Base-by-base conservation (phyloP, 2,797 vertebrate species). In the Phalanger gymnotis region DNA sequence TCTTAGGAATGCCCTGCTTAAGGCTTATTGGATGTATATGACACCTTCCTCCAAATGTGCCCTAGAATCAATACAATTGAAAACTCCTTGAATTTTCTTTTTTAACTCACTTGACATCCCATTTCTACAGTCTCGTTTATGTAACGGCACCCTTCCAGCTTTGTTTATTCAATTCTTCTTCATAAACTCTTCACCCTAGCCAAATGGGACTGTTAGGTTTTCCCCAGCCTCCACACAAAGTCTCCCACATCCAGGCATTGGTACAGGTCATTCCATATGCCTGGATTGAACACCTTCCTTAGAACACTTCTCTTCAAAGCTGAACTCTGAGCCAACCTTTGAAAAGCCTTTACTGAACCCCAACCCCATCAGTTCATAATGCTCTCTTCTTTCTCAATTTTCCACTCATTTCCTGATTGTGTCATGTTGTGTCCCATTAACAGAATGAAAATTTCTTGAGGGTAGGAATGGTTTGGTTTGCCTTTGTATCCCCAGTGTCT, bases 201-300 rank as follows among this genome's bases (percentile, higher is more conserved):
- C 66, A 40, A 81, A 81, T 31, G 7, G 66, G 2, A 81, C n/a
- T 81, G 19, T 47, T 40, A 40, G n/a, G n/a, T 40, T 47, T 22
- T 47, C 66, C 19, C n/a, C 66, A 81, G 25, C 40, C n/a, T 40
- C 31, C 0, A 3, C 3, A 31, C 58, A 31, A 56, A 27, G 12
- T 34, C 31, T 61, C 58, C 31, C 58, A 61, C 10, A 4, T 31
- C 11, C 11, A 31, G 56, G 28, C 57, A 11, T 58, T 58, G 58
- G 31, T 34, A 40, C 2, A 47, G 19, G n/a, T 3, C n/a, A 40
- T 40, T 2, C 6, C 3, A 1, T 81, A 14, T 1, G 2, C 7
- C n/a, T 19, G 2, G n/a, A 81, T 47, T 40, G 22, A 25, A 81
- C 11, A 4, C 31, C n/a, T 40, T 73, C 40, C 66, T 81, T 81